Evolutionary conservation across 2,113 vertebrate species (phyloP).

Genomic region (Herpailurus yagouaroundi): DNA sequence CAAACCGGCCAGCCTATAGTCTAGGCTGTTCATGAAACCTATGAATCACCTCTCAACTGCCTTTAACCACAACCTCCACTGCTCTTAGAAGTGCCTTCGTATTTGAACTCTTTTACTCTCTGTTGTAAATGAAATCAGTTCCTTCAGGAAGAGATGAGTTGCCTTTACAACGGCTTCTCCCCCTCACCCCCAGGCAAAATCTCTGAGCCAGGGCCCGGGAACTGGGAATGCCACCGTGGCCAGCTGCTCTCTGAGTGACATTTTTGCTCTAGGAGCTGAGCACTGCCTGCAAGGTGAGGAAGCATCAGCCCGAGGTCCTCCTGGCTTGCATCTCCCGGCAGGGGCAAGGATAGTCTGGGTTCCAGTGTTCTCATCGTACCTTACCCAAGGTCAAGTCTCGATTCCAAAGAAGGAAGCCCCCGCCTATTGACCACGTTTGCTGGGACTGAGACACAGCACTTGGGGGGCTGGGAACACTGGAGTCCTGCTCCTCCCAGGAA

Average conservation of each 20-base stretch:
- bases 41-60: neutral
- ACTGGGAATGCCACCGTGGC: neutral
- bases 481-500: neutral
- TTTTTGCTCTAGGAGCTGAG: neutral
- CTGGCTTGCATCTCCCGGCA: neutral
- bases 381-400: neutral
- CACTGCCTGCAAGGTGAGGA: neutral
- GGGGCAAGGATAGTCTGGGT: rapidly evolving
- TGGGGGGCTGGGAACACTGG: neutral
- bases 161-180: neutral
- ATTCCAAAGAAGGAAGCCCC: neutral
- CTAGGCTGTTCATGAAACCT: neutral
- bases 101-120: neutral
- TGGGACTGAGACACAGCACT: neutral
- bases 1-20: neutral
- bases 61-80: neutral
- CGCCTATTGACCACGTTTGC: neutral
- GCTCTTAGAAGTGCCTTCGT: neutral
- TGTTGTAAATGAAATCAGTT: neutral
- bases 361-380: neutral
- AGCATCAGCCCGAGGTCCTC: neutral
- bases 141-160: neutral
- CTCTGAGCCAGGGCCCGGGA: neutral
- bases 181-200: neutral
- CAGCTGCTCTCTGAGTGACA: neutral